Evolutionary conservation across 2,888 invertebrate species (phyloP).

Genomic region (Limenitis camilla): DNA sequence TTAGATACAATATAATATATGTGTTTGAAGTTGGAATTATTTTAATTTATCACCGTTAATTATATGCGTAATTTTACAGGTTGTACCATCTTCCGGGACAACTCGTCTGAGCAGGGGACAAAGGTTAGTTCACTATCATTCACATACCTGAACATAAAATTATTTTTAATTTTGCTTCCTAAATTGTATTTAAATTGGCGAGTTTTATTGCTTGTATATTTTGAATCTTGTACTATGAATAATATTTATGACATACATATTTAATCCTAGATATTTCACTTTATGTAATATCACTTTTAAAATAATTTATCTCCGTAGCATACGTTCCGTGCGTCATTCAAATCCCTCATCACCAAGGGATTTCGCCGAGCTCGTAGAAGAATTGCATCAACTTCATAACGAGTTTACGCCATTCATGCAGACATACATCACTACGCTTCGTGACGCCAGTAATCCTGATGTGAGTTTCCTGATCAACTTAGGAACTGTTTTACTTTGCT

Average conservation of each 20-base stretch:
- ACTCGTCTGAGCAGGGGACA: constrained; percentile 6
- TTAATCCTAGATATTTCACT: no score
- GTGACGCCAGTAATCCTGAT: constrained; percentile 30
- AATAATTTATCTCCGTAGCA: constrained; percentile 17
- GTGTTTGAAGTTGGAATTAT: background rate
- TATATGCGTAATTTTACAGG: constrained; percentile 5
- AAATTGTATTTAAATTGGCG: background rate
- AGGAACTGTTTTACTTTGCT: background rate
- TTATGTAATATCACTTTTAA: no score
- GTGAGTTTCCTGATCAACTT: constrained; percentile 16
- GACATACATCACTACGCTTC: constrained; percentile 36
- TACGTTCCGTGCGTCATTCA: constrained; percentile 24
- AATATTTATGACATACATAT: no score
- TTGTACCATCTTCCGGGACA: constrained; percentile 4
- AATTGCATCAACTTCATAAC: constrained; percentile 41
- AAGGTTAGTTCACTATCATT: constrained; percentile 6
- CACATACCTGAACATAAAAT: background rate
- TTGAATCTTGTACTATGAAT: no score
- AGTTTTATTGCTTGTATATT: background rate
- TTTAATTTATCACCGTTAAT: background rate
- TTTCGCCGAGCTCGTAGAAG: constrained; percentile 41
- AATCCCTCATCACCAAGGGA: constrained; percentile 43
- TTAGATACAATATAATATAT: no score
- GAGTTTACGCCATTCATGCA: constrained; percentile 44
- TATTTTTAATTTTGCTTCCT: background rate